Evolutionary conservation across 1,140 invertebrate species (phyloP).

Genomic region (Bradynema listronoti): DNA sequence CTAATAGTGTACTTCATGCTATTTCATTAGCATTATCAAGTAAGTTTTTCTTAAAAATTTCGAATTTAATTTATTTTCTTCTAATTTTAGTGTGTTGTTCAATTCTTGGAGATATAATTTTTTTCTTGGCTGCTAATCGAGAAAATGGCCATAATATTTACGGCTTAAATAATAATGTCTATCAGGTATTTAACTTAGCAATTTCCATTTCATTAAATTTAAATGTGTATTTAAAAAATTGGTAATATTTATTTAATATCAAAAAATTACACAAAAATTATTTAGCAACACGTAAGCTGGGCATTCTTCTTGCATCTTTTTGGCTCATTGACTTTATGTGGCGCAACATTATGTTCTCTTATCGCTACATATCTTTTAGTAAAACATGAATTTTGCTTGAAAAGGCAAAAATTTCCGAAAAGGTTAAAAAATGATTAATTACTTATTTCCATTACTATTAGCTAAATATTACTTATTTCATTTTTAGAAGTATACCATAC

Average conservation of each 20-base stretch:
- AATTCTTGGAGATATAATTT: slow-evolving; percentile 41
- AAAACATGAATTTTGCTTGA: neutral
- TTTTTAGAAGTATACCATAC: too few relatives aligned
- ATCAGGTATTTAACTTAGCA: slow-evolving; percentile 36
- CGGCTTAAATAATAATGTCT: slow-evolving; percentile 30
- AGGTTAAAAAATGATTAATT: too few relatives aligned
- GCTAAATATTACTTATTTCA: too few relatives aligned
- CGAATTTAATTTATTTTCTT: slow-evolving; percentile 9
- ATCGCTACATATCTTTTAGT: slow-evolving; percentile 36
- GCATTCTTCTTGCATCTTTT: slow-evolving; percentile 47
- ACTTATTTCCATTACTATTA: too few relatives aligned
- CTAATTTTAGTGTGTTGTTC: slow-evolving; percentile 37
- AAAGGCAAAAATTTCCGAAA: too few relatives aligned
- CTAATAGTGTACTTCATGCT: slow-evolving; percentile 38
- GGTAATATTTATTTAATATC: neutral
- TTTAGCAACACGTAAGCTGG: slow-evolving; percentile 43
- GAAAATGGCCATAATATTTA: slow-evolving; percentile 33
- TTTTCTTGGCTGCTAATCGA: slow-evolving; percentile 38
- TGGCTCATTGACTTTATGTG: slow-evolving; percentile 32
- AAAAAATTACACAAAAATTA: neutral
- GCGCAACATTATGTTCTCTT: slow-evolving; percentile 29
- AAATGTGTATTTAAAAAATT: neutral
- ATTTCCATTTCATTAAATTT: slow-evolving; percentile 5
- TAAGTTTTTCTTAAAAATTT: slow-evolving; percentile 20
- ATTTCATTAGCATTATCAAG: slow-evolving; percentile 44